A percentile compares a stretch with the other conserved stretches of the same genome.
These are phyloP conservation scores for Avahi laniger DNA, from an alignment of 2,797 vertebrate species.

Conservation along the genomic window DNA sequence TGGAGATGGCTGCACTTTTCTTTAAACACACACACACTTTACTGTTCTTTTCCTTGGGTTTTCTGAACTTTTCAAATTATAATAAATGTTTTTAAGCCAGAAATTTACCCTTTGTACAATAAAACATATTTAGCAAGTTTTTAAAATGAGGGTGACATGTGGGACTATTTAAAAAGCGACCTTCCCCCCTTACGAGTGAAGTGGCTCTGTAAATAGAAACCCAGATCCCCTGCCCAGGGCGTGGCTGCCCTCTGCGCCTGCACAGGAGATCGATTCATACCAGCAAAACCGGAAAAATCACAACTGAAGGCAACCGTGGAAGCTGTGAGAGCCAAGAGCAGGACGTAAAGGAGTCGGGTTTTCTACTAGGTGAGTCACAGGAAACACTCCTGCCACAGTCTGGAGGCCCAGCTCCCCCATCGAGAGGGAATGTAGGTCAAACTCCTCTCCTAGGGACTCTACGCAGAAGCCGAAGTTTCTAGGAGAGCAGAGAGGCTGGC, in stretches of 20 bases:
- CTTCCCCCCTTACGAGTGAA: background rate
- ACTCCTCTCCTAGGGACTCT: background rate
- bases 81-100: background rate
- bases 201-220: conserved; percentile 42
- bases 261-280: conserved; percentile 75
- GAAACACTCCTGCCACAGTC: background rate
- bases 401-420: background rate
- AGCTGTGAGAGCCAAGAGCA: conserved; percentile 30
- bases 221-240: background rate
- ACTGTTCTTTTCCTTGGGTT: background rate
- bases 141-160: background rate
- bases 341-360: conserved; percentile 28
- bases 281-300: conserved; percentile 71
- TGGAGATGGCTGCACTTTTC: background rate
- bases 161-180: background rate
- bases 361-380: conserved; percentile 65
- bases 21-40: background rate
- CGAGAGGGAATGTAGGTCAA: conserved; percentile 57
- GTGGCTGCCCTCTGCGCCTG: background rate
- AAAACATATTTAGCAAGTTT: background rate
- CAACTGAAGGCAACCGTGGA: conserved; percentile 53
- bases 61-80: conserved; percentile 41
- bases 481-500: background rate
- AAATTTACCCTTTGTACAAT: background rate
- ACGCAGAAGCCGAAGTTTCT: background rate